Conservation (phyloP, 2,888 invertebrate genomes). For the Eudasyphora cyanicolor region DNA sequence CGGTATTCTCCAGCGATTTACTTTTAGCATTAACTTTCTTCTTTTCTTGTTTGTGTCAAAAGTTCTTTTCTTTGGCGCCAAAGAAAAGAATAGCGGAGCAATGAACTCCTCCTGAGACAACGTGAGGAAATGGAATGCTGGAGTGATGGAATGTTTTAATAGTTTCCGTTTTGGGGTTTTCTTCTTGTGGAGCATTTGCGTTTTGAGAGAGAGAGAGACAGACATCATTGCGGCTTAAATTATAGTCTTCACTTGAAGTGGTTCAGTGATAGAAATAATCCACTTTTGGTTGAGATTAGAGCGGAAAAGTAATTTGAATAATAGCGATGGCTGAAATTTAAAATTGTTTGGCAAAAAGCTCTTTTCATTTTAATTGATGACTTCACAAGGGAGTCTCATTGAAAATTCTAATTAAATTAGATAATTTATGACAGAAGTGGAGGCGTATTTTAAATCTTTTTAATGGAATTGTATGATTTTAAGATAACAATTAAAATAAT, state of each 20-base stretch:
- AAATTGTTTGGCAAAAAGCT: background rate
- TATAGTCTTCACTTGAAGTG: constrained; percentile 1
- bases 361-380: too few relatives aligned
- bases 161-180: constrained; percentile 9
- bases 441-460: too few relatives aligned
- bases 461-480: too few relatives aligned
- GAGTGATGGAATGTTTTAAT: constrained; percentile 7
- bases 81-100: background rate
- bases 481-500: too few relatives aligned
- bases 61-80: background rate
- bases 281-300: constrained; percentile 14
- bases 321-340: background rate
- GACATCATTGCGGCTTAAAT: background rate
- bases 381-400: too few relatives aligned
- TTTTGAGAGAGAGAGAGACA: background rate
- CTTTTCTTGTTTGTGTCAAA: background rate
- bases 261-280: constrained; percentile 21
- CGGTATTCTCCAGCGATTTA: constrained; percentile 11
- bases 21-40: constrained; percentile 1
- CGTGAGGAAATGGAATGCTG: background rate
- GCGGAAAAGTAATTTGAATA: constrained; percentile 10
- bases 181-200: background rate
- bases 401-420: too few relatives aligned
- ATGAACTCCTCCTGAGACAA: background rate
- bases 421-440: too few relatives aligned